Conservation (phyloP, 2,797 vertebrate species). For the Enteromius unitaeniatus region DNA sequence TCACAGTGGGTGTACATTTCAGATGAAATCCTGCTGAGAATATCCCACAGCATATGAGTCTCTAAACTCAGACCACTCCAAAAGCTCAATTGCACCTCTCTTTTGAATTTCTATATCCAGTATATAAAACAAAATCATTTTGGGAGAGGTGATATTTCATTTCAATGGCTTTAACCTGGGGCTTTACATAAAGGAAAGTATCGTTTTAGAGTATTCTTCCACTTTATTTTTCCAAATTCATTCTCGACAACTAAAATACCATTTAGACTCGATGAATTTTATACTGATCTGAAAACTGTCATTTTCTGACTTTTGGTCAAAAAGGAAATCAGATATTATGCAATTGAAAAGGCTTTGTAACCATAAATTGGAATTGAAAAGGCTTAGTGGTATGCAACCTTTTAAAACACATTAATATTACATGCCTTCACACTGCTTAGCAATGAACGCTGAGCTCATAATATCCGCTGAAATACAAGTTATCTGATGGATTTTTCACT, state of each 20-base stretch:
- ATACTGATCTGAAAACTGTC: neutral
- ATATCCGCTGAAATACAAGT: neutral
- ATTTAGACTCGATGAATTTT: neutral
- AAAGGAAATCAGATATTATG: neutral
- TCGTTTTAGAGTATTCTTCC: neutral
- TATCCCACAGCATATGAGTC: conserved; percentile 7
- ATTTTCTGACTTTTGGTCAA: neutral
- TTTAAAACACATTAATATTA: neutral
- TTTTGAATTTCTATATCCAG: neutral
- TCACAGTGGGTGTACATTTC: conserved; percentile 62
- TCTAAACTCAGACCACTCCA: conserved; percentile 16
- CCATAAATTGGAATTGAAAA: neutral
- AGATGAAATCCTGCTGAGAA: conserved; percentile 27
- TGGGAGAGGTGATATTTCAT: neutral
- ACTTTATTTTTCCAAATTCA: neutral
- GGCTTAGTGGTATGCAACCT: neutral
- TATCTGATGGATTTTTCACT: neutral
- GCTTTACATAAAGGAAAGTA: neutral
- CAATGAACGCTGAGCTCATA: neutral
- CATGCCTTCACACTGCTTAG: neutral
- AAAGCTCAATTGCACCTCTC: neutral
- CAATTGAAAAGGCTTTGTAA: neutral
- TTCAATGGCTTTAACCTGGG: conserved; percentile 2
- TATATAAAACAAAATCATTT: conserved; percentile 12
- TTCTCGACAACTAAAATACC: conserved; percentile 5